A percentile compares a stretch with the other conserved stretches of the same genome.
Evolutionary conservation across 2,888 invertebrate genomes (phyloP).

Genomic region (Melanophora roralis): DNA sequence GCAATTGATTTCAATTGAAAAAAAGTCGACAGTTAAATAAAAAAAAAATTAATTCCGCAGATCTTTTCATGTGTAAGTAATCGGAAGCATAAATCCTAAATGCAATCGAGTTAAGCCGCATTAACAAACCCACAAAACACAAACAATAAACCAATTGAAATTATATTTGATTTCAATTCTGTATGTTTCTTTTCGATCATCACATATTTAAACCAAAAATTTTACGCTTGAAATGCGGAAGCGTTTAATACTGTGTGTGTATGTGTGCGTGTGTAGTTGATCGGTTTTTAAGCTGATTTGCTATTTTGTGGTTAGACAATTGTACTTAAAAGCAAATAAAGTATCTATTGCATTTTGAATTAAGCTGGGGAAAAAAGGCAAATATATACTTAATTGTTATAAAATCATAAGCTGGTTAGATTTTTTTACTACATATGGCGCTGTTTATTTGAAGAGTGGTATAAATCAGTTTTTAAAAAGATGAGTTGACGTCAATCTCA

Average conservation of each 20-base stretch:
- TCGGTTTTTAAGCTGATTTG: slow-evolving; percentile 56
- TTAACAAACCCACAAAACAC: slow-evolving; percentile 48
- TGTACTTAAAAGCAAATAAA: neutral
- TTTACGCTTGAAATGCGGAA: slow-evolving; percentile 58
- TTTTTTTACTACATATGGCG: too few relatives aligned
- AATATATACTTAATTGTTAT: too few relatives aligned
- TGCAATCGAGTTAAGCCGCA: slow-evolving; percentile 55
- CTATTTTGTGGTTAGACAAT: slow-evolving; percentile 25
- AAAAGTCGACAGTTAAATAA: neutral
- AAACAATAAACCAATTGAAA: slow-evolving; percentile 46
- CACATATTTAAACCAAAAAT: slow-evolving; percentile 24
- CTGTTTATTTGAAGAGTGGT: too few relatives aligned
- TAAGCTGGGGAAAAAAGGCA: too few relatives aligned
- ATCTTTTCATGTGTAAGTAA: slow-evolving; percentile 46
- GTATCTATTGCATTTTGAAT: neutral
- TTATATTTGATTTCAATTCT: slow-evolving; percentile 24
- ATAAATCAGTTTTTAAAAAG: too few relatives aligned
- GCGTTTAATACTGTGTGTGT: slow-evolving; percentile 23
- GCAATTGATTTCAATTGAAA: slow-evolving; percentile 7
- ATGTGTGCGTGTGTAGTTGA: slow-evolving; percentile 54
- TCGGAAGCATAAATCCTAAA: slow-evolving; percentile 48
- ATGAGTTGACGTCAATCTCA: too few relatives aligned
- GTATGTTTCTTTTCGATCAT: neutral
- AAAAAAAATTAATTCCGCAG: slow-evolving; percentile 33
- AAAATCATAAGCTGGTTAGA: too few relatives aligned